Evolutionary conservation across 1,140 invertebrate genomes (phyloP).

Genomic region (Grapholita molesta): DNA sequence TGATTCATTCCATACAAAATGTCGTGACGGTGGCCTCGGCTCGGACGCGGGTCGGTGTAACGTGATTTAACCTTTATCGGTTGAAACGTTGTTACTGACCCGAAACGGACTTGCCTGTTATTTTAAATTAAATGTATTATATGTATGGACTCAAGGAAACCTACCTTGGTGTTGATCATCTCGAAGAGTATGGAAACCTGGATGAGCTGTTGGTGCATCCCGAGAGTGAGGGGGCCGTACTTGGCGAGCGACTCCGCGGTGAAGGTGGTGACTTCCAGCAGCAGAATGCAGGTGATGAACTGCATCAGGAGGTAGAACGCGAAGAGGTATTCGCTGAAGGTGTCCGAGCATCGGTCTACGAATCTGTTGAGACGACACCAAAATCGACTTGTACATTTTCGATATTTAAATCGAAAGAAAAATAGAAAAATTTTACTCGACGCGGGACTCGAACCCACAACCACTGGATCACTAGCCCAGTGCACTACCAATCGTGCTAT

Average conservation of each 20-base stretch:
- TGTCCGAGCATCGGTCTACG: not conserved
- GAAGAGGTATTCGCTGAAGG: slow-evolving; percentile 16
- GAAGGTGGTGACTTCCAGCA: slow-evolving; percentile 18
- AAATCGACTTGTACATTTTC: not conserved
- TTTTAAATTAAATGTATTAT: too few species aligned
- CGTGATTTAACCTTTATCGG: too few species aligned
- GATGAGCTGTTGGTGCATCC: not conserved
- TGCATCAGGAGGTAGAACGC: slow-evolving; percentile 18
- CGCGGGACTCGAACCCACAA: not conserved
- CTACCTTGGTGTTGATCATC: not conserved
- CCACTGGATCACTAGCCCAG: too few species aligned
- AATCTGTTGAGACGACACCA: not conserved
- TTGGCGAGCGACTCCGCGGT: not conserved
- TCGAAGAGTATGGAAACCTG: not conserved
- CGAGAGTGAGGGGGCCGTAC: not conserved
- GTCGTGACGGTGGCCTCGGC: too few species aligned
- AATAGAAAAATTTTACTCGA: not conserved
- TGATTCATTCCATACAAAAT: too few species aligned
- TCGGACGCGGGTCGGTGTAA: too few species aligned
- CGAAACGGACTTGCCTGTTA: not conserved
- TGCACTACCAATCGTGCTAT: too few species aligned
- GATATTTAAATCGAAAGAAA: too few species aligned
- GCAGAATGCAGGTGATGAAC: slow-evolving; percentile 17
- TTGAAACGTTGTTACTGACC: too few species aligned
- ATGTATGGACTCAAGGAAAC: not conserved